Evolutionary conservation across 2,888 invertebrate genomes (phyloP), one percentile per base, ranked within the genome.

Genomic region (Leucozona laternaria): DNA sequence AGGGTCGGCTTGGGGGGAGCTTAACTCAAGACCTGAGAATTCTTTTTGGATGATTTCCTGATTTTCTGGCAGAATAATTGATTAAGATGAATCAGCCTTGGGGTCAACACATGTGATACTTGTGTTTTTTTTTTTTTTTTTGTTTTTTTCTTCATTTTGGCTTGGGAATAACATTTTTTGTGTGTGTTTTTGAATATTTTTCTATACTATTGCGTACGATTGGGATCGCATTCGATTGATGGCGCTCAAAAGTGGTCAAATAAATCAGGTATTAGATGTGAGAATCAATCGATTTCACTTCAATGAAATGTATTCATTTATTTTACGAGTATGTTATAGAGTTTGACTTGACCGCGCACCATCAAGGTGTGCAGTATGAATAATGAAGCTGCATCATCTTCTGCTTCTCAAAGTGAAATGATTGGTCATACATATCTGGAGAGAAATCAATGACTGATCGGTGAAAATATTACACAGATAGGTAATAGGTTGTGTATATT

Each of bases 81-180:
- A 92, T 92, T 92, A 92, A 92, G 92, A 92, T 92, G 92, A 92
- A 92, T 92, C 92, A 91, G 91, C 90, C 91, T 90, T 90, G 91
- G 89, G 92, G 92, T 92, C 92, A 92, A 91, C 62, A 64, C 45
- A 64, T 83, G 72, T 73, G 66, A 60, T 62, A 58, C 82, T 68
- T 72, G 48, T 62, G 48, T 6, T 31, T 53, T 48, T 34, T 34
- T 48, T 62, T 45, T 28, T 50, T 57, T 60, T 62, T 43, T 48
- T 57, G n/a, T 48, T 55, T 43, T 8, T 50, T 48, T 55, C 34
- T 8, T 50, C 40, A 40, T 66, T 50, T 79, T 37, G 15, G 62
- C 68, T 57, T 55, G 48, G 70, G 79, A 84, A 73, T 55, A 53
- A 6, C 20, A 55, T 53, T 57, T 66, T 62, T 45, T 31, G 13